A percentile compares a stretch with the other conserved stretches of the same genome.
Evolutionary conservation across 1,140 invertebrate species (phyloP).

Genomic region (Maconellicoccus hirsutus): DNA sequence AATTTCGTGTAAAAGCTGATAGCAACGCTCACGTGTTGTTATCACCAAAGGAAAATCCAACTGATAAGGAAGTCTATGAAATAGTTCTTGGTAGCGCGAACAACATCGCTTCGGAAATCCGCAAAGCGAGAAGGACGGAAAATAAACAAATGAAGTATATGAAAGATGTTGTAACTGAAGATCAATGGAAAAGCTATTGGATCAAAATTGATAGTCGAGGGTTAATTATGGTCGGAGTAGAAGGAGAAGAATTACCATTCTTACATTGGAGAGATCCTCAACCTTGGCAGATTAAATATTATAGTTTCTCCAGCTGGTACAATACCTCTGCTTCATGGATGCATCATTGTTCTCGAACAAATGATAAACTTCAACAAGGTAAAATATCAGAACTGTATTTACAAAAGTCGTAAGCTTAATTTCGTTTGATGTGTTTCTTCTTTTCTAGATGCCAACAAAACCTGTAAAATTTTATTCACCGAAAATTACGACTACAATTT

Average conservation of each 20-base stretch:
- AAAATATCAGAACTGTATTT: too few species aligned
- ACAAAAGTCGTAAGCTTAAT: too few species aligned
- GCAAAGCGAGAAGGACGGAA: slow-evolving; percentile 39
- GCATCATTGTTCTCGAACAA: too few species aligned
- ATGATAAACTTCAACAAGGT: too few species aligned
- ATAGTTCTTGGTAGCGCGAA: slow-evolving; percentile 49
- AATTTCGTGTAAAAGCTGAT: too few species aligned
- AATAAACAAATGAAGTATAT: slow-evolving; percentile 36
- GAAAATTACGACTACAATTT: too few species aligned
- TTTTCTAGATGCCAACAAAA: too few species aligned
- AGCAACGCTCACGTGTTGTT: too few species aligned
- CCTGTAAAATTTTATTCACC: too few species aligned
- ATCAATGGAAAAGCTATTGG: slow-evolving; percentile 44
- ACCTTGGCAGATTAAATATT: slow-evolving; percentile 41
- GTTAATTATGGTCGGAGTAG: slow-evolving; percentile 41
- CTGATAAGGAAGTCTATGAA: slow-evolving; percentile 37
- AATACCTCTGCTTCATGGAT: too few species aligned
- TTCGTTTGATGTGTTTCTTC: too few species aligned
- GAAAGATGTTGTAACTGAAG: not conserved
- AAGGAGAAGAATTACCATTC: slow-evolving; percentile 41
- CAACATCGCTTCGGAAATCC: slow-evolving; percentile 46
- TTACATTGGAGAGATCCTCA: slow-evolving; percentile 41
- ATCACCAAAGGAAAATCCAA: too few species aligned
- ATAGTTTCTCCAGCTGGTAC: slow-evolving; percentile 45
- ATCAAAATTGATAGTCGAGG: slow-evolving; percentile 36